Evolutionary conservation across 1,140 invertebrate genomes (phyloP).

Genomic region (Hetaerina americana): DNA sequence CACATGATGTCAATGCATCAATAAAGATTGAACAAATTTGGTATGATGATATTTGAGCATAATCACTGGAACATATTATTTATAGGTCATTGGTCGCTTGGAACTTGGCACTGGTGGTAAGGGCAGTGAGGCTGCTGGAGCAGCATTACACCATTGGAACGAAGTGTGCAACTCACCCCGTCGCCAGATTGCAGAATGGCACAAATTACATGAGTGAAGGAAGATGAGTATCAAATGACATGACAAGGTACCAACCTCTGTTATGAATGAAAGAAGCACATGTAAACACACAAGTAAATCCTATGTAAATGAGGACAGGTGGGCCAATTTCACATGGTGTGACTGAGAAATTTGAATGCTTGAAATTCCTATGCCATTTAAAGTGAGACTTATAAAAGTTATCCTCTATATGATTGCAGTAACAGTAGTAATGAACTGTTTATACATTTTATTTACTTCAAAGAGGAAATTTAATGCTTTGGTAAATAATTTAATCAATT

Average conservation of each 20-base stretch:
- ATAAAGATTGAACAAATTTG: too few relatives aligned
- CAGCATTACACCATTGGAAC: slow-evolving; percentile 87
- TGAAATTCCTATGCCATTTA: neutral
- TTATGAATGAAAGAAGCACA: neutral
- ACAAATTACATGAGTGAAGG: slow-evolving; percentile 83
- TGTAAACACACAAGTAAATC: neutral
- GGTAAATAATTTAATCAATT: neutral
- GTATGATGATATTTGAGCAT: too few relatives aligned
- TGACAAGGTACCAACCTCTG: neutral
- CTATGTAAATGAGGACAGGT: neutral
- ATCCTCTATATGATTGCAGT: neutral
- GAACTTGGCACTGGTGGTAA: slow-evolving; percentile 52
- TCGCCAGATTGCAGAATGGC: slow-evolving; percentile 96
- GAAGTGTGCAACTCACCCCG: slow-evolving; percentile 92
- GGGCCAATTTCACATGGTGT: neutral
- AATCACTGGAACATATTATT: too few relatives aligned
- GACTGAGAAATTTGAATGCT: neutral
- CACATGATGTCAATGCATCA: too few relatives aligned
- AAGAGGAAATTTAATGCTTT: neutral
- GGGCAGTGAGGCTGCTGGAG: slow-evolving; percentile 56
- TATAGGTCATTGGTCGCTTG: slow-evolving; percentile 82
- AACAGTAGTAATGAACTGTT: neutral
- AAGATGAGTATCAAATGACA: neutral
- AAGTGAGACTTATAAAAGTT: neutral
- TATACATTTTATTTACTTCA: neutral